Evolutionary conservation across 1,140 invertebrate genomes (phyloP).

Genomic region (Mya arenaria): DNA sequence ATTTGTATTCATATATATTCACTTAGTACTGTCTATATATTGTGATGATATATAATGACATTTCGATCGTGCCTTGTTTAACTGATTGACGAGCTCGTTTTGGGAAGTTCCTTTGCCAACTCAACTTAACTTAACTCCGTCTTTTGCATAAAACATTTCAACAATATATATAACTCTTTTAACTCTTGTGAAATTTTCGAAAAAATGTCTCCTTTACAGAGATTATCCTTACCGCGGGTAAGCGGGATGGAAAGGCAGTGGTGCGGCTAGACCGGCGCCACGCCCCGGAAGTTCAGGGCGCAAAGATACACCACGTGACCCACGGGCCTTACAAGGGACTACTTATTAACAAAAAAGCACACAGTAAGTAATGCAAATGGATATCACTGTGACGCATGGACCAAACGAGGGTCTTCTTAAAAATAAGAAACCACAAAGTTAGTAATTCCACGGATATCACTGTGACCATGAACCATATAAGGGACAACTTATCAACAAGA

Average conservation of each 20-base stretch:
- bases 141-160: not conserved
- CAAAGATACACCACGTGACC: slow-evolving; percentile 71
- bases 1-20: not conserved
- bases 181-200: not conserved
- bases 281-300: slow-evolving; percentile 68
- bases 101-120: not conserved
- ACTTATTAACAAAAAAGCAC: slow-evolving; percentile 72
- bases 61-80: not conserved
- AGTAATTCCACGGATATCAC: too few species aligned
- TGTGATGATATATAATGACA: not conserved
- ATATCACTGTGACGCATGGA: too few species aligned
- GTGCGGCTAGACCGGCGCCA: slow-evolving; percentile 72
- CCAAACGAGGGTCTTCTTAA: too few species aligned
- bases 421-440: too few species aligned
- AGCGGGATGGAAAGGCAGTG: slow-evolving; percentile 67
- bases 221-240: slow-evolving; percentile 75
- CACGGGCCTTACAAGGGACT: slow-evolving; percentile 77
- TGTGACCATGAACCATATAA: too few species aligned
- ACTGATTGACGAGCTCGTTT: not conserved
- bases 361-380: too few species aligned
- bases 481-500: too few species aligned
- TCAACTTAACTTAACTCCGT: not conserved
- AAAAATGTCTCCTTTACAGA: slow-evolving; percentile 62
- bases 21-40: not conserved
- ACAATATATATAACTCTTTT: not conserved